A percentile compares a stretch with the other conserved stretches of the same genome.
Conservation (phyloP, 1,140 invertebrate genomes). For the Zaprionus kolodkinae region DNA sequence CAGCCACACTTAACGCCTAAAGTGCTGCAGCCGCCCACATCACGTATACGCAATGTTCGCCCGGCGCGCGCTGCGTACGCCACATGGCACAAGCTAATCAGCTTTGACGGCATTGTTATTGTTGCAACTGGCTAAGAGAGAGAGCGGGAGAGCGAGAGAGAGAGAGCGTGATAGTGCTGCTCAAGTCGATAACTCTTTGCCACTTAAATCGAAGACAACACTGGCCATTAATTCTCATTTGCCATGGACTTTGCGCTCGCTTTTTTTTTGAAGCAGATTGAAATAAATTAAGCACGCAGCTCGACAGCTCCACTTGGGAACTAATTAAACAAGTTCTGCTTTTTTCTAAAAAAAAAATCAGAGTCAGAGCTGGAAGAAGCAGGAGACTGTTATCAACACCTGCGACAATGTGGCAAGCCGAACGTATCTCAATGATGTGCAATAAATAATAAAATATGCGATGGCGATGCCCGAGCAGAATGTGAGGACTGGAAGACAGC, state of each 20-base stretch:
- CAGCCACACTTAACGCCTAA: constrained; percentile 7
- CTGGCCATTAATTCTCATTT: constrained; percentile 64
- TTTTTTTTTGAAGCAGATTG: constrained; percentile 54
- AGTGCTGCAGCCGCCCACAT: background rate
- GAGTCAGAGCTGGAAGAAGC: background rate
- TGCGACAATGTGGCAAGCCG: constrained; percentile 32
- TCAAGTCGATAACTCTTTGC: background rate
- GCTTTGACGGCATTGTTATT: constrained; percentile 43
- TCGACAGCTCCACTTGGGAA: constrained; percentile 7
- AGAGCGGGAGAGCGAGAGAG: no score
- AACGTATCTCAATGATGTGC: constrained; percentile 68
- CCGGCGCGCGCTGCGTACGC: background rate
- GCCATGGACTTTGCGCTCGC: background rate
- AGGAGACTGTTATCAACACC: constrained; percentile 13
- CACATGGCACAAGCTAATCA: constrained; percentile 43
- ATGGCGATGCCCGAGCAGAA: constrained; percentile 28
- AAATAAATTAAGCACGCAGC: constrained; percentile 62
- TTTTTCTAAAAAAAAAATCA: background rate
- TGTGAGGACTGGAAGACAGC: background rate
- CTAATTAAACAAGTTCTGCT: constrained; percentile 31
- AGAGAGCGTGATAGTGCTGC: no score
- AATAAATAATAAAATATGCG: constrained; percentile 68
- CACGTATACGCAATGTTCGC: constrained; percentile 15
- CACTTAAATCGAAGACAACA: constrained; percentile 54
- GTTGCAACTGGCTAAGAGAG: background rate